Evolutionary conservation across 2,113 vertebrate species (phyloP).

Genomic region (Zosterops hypoxanthus): DNA sequence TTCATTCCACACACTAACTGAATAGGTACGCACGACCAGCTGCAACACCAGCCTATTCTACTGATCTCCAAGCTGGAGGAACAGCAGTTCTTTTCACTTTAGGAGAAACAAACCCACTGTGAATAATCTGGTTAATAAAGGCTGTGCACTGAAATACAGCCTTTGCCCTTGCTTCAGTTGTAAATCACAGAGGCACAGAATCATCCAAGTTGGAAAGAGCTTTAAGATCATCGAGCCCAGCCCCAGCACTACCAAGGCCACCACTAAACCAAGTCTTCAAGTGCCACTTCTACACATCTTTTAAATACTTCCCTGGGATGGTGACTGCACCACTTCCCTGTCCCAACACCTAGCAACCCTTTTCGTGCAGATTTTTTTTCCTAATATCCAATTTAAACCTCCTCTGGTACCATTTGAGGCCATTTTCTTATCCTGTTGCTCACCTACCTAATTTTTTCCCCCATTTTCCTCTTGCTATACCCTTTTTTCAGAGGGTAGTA

Average conservation of each 20-base stretch:
- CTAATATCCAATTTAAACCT: not conserved
- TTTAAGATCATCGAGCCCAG: not conserved
- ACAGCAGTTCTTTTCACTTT: not conserved
- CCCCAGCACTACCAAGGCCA: not conserved
- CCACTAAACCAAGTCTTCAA: not conserved
- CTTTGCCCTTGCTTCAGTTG: not conserved
- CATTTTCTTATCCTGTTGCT: not conserved
- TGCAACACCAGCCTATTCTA: not conserved
- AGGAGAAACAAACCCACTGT: fast-evolving
- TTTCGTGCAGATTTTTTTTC: not conserved
- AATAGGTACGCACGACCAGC: fast-evolving
- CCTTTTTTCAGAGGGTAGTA: no score
- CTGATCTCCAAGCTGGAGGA: fast-evolving
- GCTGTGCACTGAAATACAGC: fast-evolving
- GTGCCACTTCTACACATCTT: not conserved
- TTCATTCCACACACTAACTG: not conserved
- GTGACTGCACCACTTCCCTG: not conserved
- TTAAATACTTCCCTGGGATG: fast-evolving
- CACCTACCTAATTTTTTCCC: no score
- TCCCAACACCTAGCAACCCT: not conserved
- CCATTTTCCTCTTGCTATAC: no score
- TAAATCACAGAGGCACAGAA: not conserved
- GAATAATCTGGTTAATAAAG: not conserved
- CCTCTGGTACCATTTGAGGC: not conserved
- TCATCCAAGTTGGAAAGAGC: not conserved